Evolutionary conservation across 2,888 invertebrate genomes (phyloP).

Genomic region (Thera obeliscata): DNA sequence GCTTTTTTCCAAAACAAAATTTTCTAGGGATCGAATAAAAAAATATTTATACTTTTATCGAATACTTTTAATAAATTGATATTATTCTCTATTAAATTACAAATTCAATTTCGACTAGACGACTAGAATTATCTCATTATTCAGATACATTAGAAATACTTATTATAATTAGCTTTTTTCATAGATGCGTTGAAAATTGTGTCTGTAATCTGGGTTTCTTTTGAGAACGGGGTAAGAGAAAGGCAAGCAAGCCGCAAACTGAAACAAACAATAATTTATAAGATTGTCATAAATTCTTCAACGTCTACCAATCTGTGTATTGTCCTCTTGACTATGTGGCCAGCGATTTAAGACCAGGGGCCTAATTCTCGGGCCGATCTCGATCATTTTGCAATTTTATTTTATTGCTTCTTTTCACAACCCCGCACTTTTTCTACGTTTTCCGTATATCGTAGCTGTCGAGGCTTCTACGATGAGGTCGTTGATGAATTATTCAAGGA

Average conservation of each 20-base stretch:
- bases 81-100: background rate
- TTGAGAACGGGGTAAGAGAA: constrained; percentile 40
- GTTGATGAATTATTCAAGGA: no score
- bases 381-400: no score
- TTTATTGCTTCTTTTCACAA: no score
- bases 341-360: no score
- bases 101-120: constrained; percentile 9
- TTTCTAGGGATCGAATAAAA: background rate
- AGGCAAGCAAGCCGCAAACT: constrained; percentile 63
- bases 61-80: background rate
- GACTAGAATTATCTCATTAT: constrained; percentile 1
- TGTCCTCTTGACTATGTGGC: no score
- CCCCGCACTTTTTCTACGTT: no score
- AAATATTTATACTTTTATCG: background rate
- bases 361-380: no score
- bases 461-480: no score
- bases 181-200: constrained; percentile 12
- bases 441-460: no score
- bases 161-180: background rate
- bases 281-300: no score
- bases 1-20: no score
- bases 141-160: background rate
- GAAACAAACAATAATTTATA: constrained; percentile 46
- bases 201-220: constrained; percentile 14
- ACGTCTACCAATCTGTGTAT: no score